Conservation (phyloP, 2,888 invertebrate species). For the Nemapogon koenigi region DNA sequence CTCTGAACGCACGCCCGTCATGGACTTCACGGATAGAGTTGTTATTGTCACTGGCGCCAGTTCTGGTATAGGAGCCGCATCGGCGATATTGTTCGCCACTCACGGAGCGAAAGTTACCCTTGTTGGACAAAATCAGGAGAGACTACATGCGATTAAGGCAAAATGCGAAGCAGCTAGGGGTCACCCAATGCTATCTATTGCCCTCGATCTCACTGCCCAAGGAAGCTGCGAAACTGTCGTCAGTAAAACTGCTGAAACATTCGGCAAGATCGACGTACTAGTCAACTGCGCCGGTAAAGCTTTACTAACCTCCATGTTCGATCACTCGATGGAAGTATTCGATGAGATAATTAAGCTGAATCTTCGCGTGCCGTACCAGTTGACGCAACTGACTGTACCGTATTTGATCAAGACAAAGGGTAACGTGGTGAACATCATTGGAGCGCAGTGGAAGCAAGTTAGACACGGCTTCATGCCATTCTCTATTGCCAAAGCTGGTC, state of each 20-base stretch:
- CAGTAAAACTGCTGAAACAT: constrained; percentile 68
- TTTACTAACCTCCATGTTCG: constrained; percentile 74
- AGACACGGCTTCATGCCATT: constrained; percentile 18
- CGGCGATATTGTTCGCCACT: constrained; percentile 63
- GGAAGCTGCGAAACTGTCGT: constrained; percentile 69
- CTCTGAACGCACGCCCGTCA: constrained; percentile 14
- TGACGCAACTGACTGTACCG: constrained; percentile 82
- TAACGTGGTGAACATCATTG: constrained; percentile 86
- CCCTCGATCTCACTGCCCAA: constrained; percentile 68
- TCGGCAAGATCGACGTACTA: constrained; percentile 72
- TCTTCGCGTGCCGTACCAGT: constrained; percentile 72
- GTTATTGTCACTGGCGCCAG: constrained; percentile 63
- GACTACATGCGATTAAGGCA: constrained; percentile 59
- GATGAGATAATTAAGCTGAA: constrained; percentile 85
- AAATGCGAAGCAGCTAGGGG: constrained; percentile 34
- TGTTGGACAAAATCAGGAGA: constrained; percentile 67
- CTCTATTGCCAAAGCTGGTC: constrained; percentile 24
- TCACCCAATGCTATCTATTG: constrained; percentile 45
- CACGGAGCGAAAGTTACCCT: constrained; percentile 62
- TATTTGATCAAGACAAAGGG: constrained; percentile 78
- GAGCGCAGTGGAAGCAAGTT: constrained; percentile 71
- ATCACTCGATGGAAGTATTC: constrained; percentile 79
- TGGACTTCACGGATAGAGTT: constrained; percentile 53
- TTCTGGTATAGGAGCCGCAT: constrained; percentile 70
- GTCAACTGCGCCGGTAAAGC: constrained; percentile 82